Conservation (phyloP, 64 coral and sea anemone genomes). For the Platygyra sinensis region DNA sequence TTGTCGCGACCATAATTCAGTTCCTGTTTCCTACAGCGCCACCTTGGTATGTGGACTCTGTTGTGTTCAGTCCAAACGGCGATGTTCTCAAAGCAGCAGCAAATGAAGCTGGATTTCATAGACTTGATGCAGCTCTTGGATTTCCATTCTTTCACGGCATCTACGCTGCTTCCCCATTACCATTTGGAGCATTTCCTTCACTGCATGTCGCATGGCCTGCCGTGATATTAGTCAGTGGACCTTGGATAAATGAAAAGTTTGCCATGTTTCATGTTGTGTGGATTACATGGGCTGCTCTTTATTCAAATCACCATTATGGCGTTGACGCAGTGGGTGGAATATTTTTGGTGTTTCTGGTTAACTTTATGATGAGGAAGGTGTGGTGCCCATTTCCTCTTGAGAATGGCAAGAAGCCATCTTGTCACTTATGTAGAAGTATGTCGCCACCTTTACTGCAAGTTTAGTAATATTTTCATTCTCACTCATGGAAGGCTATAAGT, state of each 20-base stretch:
- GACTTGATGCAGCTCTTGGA: slow-evolving; percentile 89
- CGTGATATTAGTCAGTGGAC: slow-evolving; percentile 91
- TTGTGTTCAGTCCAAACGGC: slow-evolving; percentile 85
- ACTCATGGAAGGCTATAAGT: neutral
- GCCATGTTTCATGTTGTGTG: slow-evolving; percentile 97
- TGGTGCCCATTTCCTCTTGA: slow-evolving; percentile 90
- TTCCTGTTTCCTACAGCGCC: slow-evolving; percentile 96
- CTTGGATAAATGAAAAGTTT: slow-evolving; percentile 99
- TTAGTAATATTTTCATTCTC: neutral
- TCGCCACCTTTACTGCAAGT: slow-evolving; percentile 44
- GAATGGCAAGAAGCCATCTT: slow-evolving; percentile 41
- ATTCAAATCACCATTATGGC: slow-evolving; percentile 99
- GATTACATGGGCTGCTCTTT: slow-evolving; percentile 98
- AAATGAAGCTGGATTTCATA: slow-evolving; percentile 99
- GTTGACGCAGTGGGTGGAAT: slow-evolving; percentile 96
- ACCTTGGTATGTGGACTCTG: slow-evolving; percentile 98
- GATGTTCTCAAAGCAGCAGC: slow-evolving; percentile 78
- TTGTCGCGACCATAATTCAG: slow-evolving; percentile 87
- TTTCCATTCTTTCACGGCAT: slow-evolving; percentile 95
- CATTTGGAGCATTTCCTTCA: slow-evolving; percentile 98
- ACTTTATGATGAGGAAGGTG: slow-evolving; percentile 94
- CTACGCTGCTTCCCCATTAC: slow-evolving; percentile 92
- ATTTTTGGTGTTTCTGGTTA: slow-evolving; percentile 92
- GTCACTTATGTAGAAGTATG: slow-evolving; percentile 7
- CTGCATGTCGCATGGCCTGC: slow-evolving; percentile 98